Evolutionary conservation across 2,888 invertebrate species (phyloP).

Genomic region (Ptychoptera albimana): DNA sequence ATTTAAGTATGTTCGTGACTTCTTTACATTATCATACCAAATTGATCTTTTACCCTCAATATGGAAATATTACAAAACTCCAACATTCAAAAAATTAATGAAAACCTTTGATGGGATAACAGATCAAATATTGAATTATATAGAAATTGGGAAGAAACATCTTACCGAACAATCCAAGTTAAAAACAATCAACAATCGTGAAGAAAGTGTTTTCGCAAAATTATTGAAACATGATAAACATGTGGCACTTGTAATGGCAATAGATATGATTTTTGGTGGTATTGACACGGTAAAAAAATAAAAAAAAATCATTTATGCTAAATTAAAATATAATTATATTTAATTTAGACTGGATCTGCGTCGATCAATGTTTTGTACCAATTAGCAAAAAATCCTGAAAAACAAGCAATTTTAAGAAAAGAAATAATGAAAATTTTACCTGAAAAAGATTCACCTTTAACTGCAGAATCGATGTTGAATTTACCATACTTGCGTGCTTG

Average conservation of each 20-base stretch:
- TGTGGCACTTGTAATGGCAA: conserved; percentile 47
- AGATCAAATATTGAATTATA: conserved; percentile 21
- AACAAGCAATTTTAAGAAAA: conserved; percentile 44
- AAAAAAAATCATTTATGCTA: not conserved
- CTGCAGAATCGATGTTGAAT: conserved; percentile 26
- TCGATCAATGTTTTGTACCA: conserved; percentile 36
- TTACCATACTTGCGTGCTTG: conserved; percentile 49
- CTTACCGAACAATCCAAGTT: not conserved
- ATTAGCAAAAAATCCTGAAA: conserved; percentile 43
- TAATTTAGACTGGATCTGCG: conserved; percentile 28
- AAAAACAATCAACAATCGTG: conserved; percentile 21
- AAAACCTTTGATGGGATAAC: conserved; percentile 16
- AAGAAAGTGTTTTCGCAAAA: conserved; percentile 44
- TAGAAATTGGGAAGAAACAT: conserved; percentile 20
- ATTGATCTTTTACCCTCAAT: conserved; percentile 23
- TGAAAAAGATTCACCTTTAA: conserved; percentile 23
- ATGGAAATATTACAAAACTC: conserved; percentile 22
- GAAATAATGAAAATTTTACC: conserved; percentile 35
- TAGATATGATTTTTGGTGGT: conserved; percentile 54
- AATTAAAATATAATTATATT: not conserved
- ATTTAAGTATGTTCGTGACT: not conserved
- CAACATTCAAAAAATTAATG: conserved; percentile 18
- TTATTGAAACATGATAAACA: conserved; percentile 41
- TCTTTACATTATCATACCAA: conserved; percentile 9
- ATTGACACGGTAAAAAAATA: conserved; percentile 46